Evolutionary conservation across 2,888 invertebrate genomes (phyloP).

Genomic region (Timema podura): DNA sequence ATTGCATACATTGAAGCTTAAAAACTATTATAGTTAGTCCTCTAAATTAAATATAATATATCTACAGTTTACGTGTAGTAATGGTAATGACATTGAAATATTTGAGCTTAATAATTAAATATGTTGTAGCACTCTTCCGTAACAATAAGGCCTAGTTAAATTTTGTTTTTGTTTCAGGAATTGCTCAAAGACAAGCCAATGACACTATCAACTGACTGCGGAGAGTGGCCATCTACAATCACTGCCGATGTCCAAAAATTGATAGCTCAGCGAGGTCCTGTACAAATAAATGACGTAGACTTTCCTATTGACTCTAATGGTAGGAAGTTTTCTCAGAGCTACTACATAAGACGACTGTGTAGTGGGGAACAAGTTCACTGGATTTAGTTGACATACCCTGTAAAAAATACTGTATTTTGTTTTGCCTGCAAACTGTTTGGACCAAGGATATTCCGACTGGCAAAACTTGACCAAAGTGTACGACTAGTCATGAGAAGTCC

Average conservation of each 20-base stretch:
- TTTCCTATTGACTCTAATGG: conserved; percentile 1
- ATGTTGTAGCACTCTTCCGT: too few relatives aligned
- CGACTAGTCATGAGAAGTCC: conserved; percentile 4
- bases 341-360: not conserved
- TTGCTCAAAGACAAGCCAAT: not conserved
- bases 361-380: conserved; percentile 8
- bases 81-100: too few relatives aligned
- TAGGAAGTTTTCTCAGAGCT: conserved; percentile 4
- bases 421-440: conserved; percentile 11
- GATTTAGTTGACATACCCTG: conserved; percentile 3
- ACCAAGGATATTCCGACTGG: conserved; percentile 12
- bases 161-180: not conserved
- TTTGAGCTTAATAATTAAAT: too few relatives aligned
- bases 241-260: not conserved
- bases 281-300: not conserved
- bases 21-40: too few relatives aligned
- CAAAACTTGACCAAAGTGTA: conserved; percentile 1
- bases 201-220: conserved; percentile 12
- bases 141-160: too few relatives aligned
- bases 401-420: conserved; percentile 10
- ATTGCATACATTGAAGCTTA: too few relatives aligned
- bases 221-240: conserved; percentile 8
- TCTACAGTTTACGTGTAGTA: too few relatives aligned
- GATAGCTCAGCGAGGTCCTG: conserved; percentile 9
- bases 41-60: too few relatives aligned